Evolutionary conservation across 2,113 vertebrate species (phyloP).

Genomic region (Suncus etruscus): DNA sequence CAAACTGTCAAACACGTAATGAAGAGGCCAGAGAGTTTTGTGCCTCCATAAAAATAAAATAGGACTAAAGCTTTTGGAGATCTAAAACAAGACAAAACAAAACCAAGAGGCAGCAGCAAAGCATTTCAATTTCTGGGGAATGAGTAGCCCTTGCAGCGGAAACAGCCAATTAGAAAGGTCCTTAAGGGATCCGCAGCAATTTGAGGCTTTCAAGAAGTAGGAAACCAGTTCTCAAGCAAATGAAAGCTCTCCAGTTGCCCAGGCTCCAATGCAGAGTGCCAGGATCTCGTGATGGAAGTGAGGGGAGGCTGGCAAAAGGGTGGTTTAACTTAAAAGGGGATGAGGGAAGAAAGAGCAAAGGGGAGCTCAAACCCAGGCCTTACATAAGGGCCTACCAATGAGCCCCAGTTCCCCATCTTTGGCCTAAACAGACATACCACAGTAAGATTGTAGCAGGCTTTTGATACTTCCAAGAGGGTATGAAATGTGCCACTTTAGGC

Average conservation of each 20-base stretch:
- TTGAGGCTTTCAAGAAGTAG: conserved; percentile 20
- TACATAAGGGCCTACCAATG: too few species aligned
- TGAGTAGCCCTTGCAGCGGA: neutral
- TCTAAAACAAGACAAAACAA: neutral
- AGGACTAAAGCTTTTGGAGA: neutral
- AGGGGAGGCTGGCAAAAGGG: neutral
- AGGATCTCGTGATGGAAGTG: too few species aligned
- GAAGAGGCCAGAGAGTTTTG: neutral
- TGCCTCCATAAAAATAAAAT: conserved; percentile 25
- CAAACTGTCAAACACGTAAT: conserved; percentile 2
- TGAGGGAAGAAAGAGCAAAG: too few species aligned
- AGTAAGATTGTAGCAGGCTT: too few species aligned
- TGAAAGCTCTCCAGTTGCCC: conserved; percentile 33
- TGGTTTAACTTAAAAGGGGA: too few species aligned
- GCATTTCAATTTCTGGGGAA: conserved; percentile 22
- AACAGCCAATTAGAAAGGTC: conserved; percentile 6
- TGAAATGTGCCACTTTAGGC: too few species aligned
- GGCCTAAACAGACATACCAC: too few species aligned
- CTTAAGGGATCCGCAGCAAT: neutral
- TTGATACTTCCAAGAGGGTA: too few species aligned
- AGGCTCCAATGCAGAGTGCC: neutral
- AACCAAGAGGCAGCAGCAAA: neutral
- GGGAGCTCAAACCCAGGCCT: too few species aligned
- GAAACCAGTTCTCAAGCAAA: neutral
- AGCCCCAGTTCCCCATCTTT: too few species aligned